Base-by-base conservation (phyloP, 2,888 invertebrate species). In the Dicyrtoma fusca region DNA sequence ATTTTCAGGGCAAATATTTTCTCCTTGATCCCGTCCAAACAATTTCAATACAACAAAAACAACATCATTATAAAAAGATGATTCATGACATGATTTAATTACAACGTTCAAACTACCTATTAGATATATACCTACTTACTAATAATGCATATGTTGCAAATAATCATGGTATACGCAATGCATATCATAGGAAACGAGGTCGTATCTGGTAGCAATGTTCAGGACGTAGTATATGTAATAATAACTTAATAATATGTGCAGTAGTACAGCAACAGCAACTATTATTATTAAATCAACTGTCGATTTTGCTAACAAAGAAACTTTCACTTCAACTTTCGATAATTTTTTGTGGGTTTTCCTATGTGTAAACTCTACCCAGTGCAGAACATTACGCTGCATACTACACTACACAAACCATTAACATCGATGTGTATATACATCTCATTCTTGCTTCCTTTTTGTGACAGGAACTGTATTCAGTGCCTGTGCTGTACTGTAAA, bases 281-380 rank as follows among this genome's bases (percentile, higher is more conserved):
- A 53, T 53, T 53, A 53, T 53, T 53, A 53, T 53, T 53, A 23
- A 53, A 53, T 53, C 53, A 17, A 53, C 53, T 11, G 21, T 53
- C 53, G 34, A 53, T 53, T 53, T 53, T 53, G 21, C 19, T 17
- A 6, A 53, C 10, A 19, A 19, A 53, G n/a, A 47, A 51, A 65
- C 65, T 65, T 65, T 65, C 65, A 65, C 65, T 65, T 65, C 51
- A 51, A 65, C 65, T 65, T 65, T 65, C 65, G 47, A 65, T 65
- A 65, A 26, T 65, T 51, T 65, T 65, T 65, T 47, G 64, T 65
- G 17, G 25, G 1, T 47, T 65, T 65, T 65, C 65, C 65, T 65
- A 49, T 49, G 26, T 21, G 10, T 64, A n/a, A n/a, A n/a, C 13
- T 47, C 13, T 53, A 34, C 8, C 34, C 8, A 49, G 17, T 6